Evolutionary conservation across 2,113 vertebrate species (phyloP).

Genomic region (Anas platyrhynchos): DNA sequence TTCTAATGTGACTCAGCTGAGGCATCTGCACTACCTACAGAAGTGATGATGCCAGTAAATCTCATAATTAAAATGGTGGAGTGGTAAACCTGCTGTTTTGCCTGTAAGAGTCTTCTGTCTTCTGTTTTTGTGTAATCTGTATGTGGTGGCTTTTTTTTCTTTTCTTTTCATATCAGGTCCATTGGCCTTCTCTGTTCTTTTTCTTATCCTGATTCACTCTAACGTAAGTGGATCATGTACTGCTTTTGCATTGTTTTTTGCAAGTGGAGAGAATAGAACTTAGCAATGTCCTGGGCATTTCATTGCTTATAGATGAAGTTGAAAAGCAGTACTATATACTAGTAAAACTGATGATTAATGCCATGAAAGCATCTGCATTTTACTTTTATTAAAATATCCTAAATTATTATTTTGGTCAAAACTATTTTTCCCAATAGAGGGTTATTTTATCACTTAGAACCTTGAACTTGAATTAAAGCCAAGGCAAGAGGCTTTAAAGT

Average conservation of each 20-base stretch:
- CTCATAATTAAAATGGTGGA: accelerated
- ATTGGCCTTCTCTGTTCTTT: background rate
- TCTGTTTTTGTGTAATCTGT: too few species aligned
- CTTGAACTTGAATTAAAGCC: background rate
- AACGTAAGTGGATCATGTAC: background rate
- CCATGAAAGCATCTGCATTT: background rate
- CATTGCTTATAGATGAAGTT: background rate
- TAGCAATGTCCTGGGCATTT: background rate
- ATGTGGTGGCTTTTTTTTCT: too few species aligned
- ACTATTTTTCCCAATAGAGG: background rate
- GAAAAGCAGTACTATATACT: background rate
- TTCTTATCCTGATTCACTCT: background rate
- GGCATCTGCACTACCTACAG: accelerated
- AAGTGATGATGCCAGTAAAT: accelerated
- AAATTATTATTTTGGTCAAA: background rate
- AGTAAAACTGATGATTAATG: background rate
- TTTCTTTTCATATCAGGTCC: accelerated
- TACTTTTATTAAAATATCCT: background rate
- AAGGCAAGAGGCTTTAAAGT: background rate
- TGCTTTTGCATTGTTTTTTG: background rate
- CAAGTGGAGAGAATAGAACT: background rate
- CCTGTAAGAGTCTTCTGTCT: accelerated
- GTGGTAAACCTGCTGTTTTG: accelerated
- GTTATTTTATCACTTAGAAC: background rate
- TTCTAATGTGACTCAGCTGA: accelerated